Percentiles rank a stretch among this genome's conserved stretches.
phyloP scores from a whole-genome alignment of 2,888 invertebrate genomes.

The Epirrhoe tristata region DNA sequence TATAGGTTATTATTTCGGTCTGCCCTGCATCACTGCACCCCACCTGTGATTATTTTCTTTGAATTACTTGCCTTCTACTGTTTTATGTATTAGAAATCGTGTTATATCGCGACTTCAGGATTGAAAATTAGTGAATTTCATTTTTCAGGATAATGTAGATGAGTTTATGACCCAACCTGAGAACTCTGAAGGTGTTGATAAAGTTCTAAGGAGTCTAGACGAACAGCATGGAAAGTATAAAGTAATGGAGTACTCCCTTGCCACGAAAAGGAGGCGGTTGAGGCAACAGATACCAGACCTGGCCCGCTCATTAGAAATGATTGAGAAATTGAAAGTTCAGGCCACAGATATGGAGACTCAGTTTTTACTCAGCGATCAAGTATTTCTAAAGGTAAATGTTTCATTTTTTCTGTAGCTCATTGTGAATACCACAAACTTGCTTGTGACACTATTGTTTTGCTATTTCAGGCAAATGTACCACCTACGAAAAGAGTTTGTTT shows the following conservation, averaged over 20 bases:
- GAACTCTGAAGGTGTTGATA: constrained; percentile 93
- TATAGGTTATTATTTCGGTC: constrained; percentile 25
- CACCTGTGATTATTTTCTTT: constrained; percentile 22
- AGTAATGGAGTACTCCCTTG: constrained; percentile 97
- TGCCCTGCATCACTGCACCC: constrained; percentile 5
- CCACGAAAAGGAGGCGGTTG: constrained; percentile 93
- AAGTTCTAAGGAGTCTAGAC: constrained; percentile 94
- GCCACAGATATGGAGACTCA: constrained; percentile 93
- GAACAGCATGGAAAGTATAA: constrained; percentile 98
- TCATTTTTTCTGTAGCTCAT: background rate
- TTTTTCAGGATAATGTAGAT: constrained; percentile 95
- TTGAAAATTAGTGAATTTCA: background rate
- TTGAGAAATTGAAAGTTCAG: constrained; percentile 93
- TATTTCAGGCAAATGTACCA: constrained; percentile 92
- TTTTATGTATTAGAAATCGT: background rate
- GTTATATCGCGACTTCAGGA: background rate
- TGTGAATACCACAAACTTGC: background rate
- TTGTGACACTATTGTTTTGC: constrained; percentile 2
- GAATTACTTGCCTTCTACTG: background rate
- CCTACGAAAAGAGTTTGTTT: constrained; percentile 95
- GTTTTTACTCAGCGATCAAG: constrained; percentile 97
- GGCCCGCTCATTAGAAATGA: constrained; percentile 95
- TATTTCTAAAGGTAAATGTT: constrained; percentile 86
- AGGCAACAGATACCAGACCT: constrained; percentile 98
- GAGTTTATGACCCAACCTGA: constrained; percentile 94